phyloP scores from a whole-genome alignment of 2,888 invertebrate species.

The Ashinkailepas kermadecensis region DNA sequence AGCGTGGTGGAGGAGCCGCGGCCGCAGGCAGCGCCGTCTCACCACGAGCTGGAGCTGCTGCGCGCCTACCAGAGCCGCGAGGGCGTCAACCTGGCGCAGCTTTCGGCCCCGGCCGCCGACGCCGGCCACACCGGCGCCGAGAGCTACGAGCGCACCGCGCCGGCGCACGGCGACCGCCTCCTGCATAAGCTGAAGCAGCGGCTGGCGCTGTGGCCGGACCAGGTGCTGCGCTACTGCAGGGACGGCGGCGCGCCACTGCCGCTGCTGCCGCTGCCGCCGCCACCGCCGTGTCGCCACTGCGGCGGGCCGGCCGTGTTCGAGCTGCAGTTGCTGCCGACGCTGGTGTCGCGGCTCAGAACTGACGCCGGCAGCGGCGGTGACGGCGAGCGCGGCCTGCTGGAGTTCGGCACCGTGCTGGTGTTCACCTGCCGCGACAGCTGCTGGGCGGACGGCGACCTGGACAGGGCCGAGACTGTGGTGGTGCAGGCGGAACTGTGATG shows the following conservation, averaged over 20 bases:
- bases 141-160: slow-evolving; percentile 67
- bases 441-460: slow-evolving; percentile 52
- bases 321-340: slow-evolving; percentile 71
- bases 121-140: slow-evolving; percentile 49
- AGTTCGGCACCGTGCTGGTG: slow-evolving; percentile 78
- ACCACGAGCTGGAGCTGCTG: slow-evolving; percentile 32
- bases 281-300: slow-evolving; percentile 55
- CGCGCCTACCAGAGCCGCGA: slow-evolving; percentile 27
- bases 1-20: slow-evolving; percentile 29
- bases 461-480: neutral
- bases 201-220: slow-evolving; percentile 60
- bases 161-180: slow-evolving; percentile 71
- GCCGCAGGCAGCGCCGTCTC: slow-evolving; percentile 20
- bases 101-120: slow-evolving; percentile 26
- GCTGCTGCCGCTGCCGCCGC: slow-evolving; percentile 48
- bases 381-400: slow-evolving; percentile 47
- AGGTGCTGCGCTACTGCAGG: slow-evolving; percentile 56
- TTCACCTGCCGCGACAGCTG: slow-evolving; percentile 78
- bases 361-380: slow-evolving; percentile 28
- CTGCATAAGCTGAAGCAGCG: slow-evolving; percentile 70
- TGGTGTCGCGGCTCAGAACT: slow-evolving; percentile 62
- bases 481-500: slow-evolving; percentile 24
- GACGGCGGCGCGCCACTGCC: slow-evolving; percentile 53
- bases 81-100: slow-evolving; percentile 26
- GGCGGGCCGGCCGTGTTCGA: slow-evolving; percentile 67